Percentiles rank a stretch among this genome's conserved stretches.
These are phyloP conservation scores for Dunckerocampus dactyliophorus DNA, from an alignment of 2,113 vertebrate species.

Conservation along the genomic window DNA sequence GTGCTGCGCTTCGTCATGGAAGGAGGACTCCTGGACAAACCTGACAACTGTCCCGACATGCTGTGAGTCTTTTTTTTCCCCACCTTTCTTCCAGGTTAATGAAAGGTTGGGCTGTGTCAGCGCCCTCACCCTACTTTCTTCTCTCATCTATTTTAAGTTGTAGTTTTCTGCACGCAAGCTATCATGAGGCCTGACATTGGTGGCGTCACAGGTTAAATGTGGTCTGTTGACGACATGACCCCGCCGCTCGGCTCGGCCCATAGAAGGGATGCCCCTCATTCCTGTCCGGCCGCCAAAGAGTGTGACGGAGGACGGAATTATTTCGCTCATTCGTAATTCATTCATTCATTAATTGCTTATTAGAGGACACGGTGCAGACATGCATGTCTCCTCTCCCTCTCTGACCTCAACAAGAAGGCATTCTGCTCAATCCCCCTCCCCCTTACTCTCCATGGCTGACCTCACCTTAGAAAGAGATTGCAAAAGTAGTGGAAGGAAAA, in stretches of 20 bases:
- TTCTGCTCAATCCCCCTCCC: constrained; percentile 28
- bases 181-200: constrained; percentile 60
- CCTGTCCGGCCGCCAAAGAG: constrained; percentile 7
- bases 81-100: neutral
- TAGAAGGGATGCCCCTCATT: constrained; percentile 68
- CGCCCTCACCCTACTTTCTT: constrained; percentile 1
- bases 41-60: constrained; percentile 96
- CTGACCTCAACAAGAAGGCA: constrained; percentile 67
- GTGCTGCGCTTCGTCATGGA: constrained; percentile 99
- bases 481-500: constrained; percentile 19
- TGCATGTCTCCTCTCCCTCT: constrained; percentile 35
- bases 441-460: constrained; percentile 46
- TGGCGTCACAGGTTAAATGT: constrained; percentile 71
- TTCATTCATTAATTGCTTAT: constrained; percentile 12
- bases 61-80: constrained; percentile 74
- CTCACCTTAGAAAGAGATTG: constrained; percentile 59
- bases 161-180: constrained; percentile 36
- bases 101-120: constrained; percentile 29
- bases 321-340: constrained; percentile 12
- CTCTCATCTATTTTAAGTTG: constrained; percentile 50
- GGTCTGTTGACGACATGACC: constrained; percentile 52
- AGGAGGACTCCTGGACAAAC: constrained; percentile 94
- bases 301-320: constrained; percentile 53
- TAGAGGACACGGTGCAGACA: constrained; percentile 10
- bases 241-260: constrained; percentile 49